Evolutionary conservation across 2,113 vertebrate species (phyloP).

Genomic region (Tachycineta bicolor): DNA sequence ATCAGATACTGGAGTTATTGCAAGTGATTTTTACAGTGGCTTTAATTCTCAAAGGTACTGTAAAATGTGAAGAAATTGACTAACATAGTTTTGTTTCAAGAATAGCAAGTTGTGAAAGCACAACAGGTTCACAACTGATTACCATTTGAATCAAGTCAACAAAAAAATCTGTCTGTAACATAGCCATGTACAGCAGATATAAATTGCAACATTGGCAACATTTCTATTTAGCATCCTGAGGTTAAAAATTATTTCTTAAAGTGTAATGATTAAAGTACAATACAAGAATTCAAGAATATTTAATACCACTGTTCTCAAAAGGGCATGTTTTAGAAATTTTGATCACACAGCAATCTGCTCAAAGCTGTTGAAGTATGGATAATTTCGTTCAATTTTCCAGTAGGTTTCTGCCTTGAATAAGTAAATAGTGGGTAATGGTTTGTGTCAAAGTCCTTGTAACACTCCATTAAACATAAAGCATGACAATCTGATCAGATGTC

Average conservation of each 20-base stretch:
- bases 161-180: not conserved
- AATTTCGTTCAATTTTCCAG: conserved; percentile 83
- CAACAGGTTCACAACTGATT: not conserved
- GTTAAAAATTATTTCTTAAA: conserved; percentile 55
- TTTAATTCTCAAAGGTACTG: conserved; percentile 4
- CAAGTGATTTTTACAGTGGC: not conserved
- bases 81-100: not conserved
- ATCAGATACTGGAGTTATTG: not conserved
- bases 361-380: conserved; percentile 79
- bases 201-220: not conserved
- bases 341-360: conserved; percentile 72
- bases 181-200: not conserved
- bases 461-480: conserved; percentile 89
- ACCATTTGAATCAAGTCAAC: conserved; percentile 5
- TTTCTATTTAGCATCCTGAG: conserved; percentile 5
- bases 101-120: not conserved
- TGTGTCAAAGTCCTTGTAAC: conserved; percentile 89
- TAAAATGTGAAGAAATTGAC: not conserved
- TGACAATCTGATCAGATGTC: conserved; percentile 89
- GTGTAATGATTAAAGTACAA: conserved; percentile 33
- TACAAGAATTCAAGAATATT: conserved; percentile 46
- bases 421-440: conserved; percentile 94
- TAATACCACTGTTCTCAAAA: conserved; percentile 62
- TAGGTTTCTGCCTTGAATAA: conserved; percentile 82
- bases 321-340: conserved; percentile 69